A percentile compares a stretch with the other conserved stretches of the same genome.
phyloP scores from a whole-genome alignment of 2,888 invertebrate species.

The Ceriagrion tenellum region DNA sequence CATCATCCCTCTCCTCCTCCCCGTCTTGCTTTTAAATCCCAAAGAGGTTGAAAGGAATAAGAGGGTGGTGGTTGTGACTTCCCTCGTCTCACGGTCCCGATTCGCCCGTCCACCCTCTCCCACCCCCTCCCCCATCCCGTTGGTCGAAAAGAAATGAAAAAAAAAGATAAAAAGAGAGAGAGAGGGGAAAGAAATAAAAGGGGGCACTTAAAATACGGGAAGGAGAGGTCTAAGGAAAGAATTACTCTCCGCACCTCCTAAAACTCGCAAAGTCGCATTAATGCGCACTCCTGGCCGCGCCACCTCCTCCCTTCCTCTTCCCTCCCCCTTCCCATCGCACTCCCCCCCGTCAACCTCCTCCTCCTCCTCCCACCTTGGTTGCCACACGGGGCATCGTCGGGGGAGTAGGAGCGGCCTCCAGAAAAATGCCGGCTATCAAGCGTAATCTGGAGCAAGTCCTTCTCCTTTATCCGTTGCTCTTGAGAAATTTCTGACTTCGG shows the following conservation, averaged over 20 bases:
- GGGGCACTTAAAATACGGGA: slow-evolving; percentile 51
- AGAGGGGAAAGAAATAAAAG: slow-evolving; percentile 38
- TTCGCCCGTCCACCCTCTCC: not conserved
- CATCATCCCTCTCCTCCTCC: not conserved
- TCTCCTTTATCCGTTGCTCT: not conserved
- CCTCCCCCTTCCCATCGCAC: not conserved
- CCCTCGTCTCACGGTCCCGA: not conserved
- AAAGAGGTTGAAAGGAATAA: not conserved
- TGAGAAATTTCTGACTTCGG: not conserved
- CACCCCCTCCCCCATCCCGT: not conserved
- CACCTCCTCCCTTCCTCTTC: not conserved
- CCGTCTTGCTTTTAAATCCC: slow-evolving; percentile 19
- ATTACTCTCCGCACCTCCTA: slow-evolving; percentile 57
- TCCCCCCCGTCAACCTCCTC: not conserved
- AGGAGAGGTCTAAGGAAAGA: slow-evolving; percentile 37
- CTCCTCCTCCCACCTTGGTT: not conserved
- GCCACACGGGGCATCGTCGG: not conserved
- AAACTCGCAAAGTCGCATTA: slow-evolving; percentile 54
- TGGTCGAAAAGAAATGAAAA: slow-evolving; percentile 39
- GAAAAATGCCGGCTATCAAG: not conserved
- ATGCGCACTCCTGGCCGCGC: slow-evolving; percentile 27
- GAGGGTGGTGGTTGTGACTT: not conserved
- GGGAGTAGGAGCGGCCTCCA: not conserved
- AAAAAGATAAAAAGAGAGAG: too few species aligned
- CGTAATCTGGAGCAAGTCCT: not conserved